Percentiles rank a stretch among this genome's conserved stretches.
Evolutionary conservation across 2,113 vertebrate genomes (phyloP).

Genomic region (Oreochromis spilurus): DNA sequence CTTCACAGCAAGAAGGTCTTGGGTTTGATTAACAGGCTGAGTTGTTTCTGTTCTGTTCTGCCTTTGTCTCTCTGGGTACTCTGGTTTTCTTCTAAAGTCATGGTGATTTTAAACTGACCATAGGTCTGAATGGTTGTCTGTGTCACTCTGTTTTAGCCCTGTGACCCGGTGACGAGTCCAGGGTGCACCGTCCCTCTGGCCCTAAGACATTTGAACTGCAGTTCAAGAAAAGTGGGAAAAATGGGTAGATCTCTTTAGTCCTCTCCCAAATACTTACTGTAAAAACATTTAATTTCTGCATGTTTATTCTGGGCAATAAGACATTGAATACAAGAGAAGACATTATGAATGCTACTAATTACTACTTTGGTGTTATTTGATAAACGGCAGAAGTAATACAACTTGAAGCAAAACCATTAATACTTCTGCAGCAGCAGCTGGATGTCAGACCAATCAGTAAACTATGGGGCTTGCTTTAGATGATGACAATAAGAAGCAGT

Average conservation of each 20-base stretch:
- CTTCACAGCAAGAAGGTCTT: background rate
- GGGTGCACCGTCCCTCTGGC: background rate
- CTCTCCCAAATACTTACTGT: background rate
- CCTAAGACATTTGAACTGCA: background rate
- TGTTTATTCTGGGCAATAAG: background rate
- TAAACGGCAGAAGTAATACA: background rate
- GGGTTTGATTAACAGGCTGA: background rate
- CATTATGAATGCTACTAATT: background rate
- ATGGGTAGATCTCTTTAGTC: background rate
- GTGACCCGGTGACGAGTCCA: background rate
- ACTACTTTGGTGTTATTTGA: background rate
- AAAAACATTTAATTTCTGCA: background rate
- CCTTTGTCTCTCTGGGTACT: background rate
- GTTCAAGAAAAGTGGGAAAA: background rate
- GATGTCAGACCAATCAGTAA: background rate
- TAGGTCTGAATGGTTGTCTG: background rate
- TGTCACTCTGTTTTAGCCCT: background rate
- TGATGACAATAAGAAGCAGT: background rate
- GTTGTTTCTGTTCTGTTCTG: background rate
- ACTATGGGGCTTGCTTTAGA: background rate
- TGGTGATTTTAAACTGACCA: background rate
- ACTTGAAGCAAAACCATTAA: background rate
- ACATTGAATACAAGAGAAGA: background rate
- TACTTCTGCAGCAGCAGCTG: background rate
- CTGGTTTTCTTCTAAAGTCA: background rate